Conservation (phyloP, 2,888 invertebrate species). For the Pandemis corylana region DNA sequence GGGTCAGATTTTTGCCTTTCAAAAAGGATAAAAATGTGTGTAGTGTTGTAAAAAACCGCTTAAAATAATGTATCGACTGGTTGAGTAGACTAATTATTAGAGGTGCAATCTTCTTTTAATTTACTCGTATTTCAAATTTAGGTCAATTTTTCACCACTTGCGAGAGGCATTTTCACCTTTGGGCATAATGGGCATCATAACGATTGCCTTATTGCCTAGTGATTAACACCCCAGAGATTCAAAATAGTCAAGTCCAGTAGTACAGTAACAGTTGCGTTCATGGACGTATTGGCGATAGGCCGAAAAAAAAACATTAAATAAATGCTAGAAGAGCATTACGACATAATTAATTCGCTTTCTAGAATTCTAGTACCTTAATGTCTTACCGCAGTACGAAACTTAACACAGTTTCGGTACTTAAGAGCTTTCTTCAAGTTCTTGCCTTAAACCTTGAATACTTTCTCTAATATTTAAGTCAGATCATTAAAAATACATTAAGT, state of each 20-base stretch:
- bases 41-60: too few species aligned
- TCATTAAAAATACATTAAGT: conserved; percentile 63
- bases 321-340: not conserved
- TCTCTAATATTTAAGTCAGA: conserved; percentile 50
- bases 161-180: too few species aligned
- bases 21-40: too few species aligned
- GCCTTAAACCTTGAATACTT: conserved; percentile 44
- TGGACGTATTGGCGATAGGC: too few species aligned
- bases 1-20: too few species aligned
- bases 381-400: conserved; percentile 36
- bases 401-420: conserved; percentile 38
- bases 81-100: too few species aligned
- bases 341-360: not conserved
- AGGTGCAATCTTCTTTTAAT: too few species aligned
- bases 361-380: conserved; percentile 4
- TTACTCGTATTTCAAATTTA: too few species aligned
- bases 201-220: not conserved
- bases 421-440: conserved; percentile 39
- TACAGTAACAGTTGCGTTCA: too few species aligned
- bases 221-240: not conserved
- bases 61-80: too few species aligned
- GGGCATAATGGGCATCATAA: not conserved
- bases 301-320: too few species aligned
- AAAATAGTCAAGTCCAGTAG: not conserved
- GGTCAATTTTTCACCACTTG: too few species aligned